Base-by-base conservation (phyloP, 1,140 invertebrate genomes). In the Atta cephalotes region DNA sequence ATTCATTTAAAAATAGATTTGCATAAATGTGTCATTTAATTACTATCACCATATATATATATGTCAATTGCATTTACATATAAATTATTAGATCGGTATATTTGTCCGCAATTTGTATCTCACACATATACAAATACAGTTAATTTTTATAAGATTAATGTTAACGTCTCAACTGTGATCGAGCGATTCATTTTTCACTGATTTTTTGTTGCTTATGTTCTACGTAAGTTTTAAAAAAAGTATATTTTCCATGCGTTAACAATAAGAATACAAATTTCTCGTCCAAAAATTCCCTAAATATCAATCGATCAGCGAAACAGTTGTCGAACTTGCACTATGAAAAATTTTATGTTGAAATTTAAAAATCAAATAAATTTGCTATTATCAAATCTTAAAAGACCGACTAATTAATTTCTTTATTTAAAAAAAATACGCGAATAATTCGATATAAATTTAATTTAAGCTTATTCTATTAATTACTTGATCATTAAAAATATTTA, bases 1-100 rank as follows among this genome's bases (percentile, higher is more conserved):
- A 39, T 14, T 56, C 2, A 14, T 49, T 49, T 51, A 21, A 25
- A 70, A 49, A 0, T n/a, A 45, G 0, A 14, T 71, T 56, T 3
- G 76, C 14, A 71, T 18, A 74, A 68, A 18, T n/a, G 3, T 56
- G 3, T 56, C 78, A 56, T 53, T 63, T 28, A 80, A 78, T 78
- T 77, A 39, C 2, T 39, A 65, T 65, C 65, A 25, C 10, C 39
- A n/a, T 63, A 28, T n/a, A 3, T 63, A 28, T 25, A n/a, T n/a
- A n/a, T n/a, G 6, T 62, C 21, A 28, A 77, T 49, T n/a, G 2
- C 3, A 39, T 45, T 78, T 78, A 39, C n/a, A 10, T 25, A 49
- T 12, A 45, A 78, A 39, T 78, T 45, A 18, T 78, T 28, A 28
- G 25, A 63, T 35, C 18, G 3, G 16, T 39, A 16, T 9, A 45